Base-by-base conservation (phyloP, 2,888 invertebrate species). In the Ashinkailepas kermadecensis region DNA sequence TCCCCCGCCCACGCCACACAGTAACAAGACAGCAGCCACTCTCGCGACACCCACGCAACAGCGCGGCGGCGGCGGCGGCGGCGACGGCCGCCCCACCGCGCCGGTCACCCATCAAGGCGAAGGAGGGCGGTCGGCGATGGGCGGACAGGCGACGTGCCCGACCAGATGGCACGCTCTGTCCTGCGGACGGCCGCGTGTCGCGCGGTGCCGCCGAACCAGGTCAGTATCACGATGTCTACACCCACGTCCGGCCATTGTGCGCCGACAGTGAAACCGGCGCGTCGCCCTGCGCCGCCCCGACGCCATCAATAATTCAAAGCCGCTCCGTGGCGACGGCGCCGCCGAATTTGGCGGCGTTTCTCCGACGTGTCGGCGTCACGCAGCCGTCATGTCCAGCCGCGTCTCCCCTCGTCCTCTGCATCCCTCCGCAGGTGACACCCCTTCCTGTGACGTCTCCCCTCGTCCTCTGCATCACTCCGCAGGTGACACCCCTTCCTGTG, bases 171-270 rank as follows among this genome's bases (percentile, higher is more conserved):
- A 4, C 25, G 64, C 8, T 8, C 23, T 10, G 65, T 11, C 59
- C 11, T 15, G 59, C 59, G 59, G 59, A 15, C 59, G 59, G 59
- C 59, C 23, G n/a, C 65, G 65, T 23, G 10, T 11, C 23, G 10
- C 21, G 74, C 70, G 11, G 74, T 70, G 39, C 12, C 74, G 21
- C 18, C 56, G 56, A 74, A 74, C 10, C 56, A 56, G 74, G 74
- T 74, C 74, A 56, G 74, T 56, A 56, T 39, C 56, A 39, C 74
- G 74, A 21, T 7, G 9, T 10, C 54, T 54, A 54, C 74, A 74
- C 74, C 74, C 74, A 74, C 74, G 74, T 74, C 74, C 74, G 74
- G 2, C 74, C 74, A 74, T 74, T 74, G 74, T 74, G 74, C 56
- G 56, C 67, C 74, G 56, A 12, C 56, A 18, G 74, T 21, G 74